Evolutionary conservation across 2,888 invertebrate genomes (phyloP).

Genomic region (Sepioteuthis lessoniana): DNA sequence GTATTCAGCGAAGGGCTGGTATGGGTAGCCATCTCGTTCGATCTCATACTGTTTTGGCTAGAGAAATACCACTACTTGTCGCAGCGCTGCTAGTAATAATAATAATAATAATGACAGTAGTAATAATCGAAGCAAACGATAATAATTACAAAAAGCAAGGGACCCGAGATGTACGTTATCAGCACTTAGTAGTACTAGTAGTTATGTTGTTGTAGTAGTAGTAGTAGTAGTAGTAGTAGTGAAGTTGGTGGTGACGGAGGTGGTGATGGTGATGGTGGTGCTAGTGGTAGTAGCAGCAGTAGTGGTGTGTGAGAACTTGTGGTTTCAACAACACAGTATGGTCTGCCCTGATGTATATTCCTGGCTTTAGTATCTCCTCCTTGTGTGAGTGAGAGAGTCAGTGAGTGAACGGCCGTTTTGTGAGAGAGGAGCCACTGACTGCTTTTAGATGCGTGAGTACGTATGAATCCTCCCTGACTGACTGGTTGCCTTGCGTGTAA

Average conservation of each 20-base stretch:
- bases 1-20: constrained; percentile 73
- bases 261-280: background rate
- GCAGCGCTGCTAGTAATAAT: constrained; percentile 38
- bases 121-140: constrained; percentile 25
- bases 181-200: constrained; percentile 41
- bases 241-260: background rate
- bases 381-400: constrained; percentile 5
- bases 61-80: constrained; percentile 37
- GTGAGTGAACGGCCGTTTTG: background rate
- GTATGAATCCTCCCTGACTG: constrained; percentile 33
- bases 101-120: constrained; percentile 23
- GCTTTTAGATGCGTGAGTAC: constrained; percentile 23
- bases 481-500: constrained; percentile 23
- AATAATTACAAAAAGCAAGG: constrained; percentile 23
- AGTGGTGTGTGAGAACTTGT: background rate
- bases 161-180: constrained; percentile 1
- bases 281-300: background rate
- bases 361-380: constrained; percentile 33
- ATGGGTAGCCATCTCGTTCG: constrained; percentile 57
- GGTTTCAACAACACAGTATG: constrained; percentile 35
- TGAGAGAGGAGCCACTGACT: background rate
- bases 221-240: background rate
- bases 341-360: constrained; percentile 10
- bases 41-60: constrained; percentile 52
- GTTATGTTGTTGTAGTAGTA: constrained; percentile 25